Conservation (phyloP, 2,888 invertebrate genomes). For the Drosophila paracracens region DNA sequence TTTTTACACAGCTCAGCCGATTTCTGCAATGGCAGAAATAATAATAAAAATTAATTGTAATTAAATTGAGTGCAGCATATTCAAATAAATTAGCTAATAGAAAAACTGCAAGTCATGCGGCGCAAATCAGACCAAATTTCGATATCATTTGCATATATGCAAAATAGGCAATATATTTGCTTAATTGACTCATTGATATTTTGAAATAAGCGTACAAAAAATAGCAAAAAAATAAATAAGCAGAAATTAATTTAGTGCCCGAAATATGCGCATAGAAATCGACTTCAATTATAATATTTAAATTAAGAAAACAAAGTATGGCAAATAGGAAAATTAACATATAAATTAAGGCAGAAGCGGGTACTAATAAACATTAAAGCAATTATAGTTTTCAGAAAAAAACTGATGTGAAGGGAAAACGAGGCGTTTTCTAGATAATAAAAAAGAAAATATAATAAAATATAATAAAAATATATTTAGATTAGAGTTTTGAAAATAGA, state of each 20-base stretch:
- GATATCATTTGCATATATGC: not conserved
- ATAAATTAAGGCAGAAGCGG: not conserved
- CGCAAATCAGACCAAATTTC: not conserved
- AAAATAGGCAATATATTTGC: not conserved
- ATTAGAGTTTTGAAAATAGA: too few relatives aligned
- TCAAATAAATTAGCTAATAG: not conserved
- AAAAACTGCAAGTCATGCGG: not conserved
- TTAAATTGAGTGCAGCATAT: constrained; percentile 4
- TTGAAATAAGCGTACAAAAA: not conserved
- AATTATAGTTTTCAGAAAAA: not conserved
- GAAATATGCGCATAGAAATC: not conserved
- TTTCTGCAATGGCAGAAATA: not conserved
- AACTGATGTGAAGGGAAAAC: not conserved
- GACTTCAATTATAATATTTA: not conserved
- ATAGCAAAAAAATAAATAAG: not conserved
- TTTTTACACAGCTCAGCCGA: not conserved
- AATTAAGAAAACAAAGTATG: not conserved
- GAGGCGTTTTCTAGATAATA: not conserved
- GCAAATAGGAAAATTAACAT: not conserved
- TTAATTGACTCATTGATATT: not conserved
- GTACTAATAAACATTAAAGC: not conserved
- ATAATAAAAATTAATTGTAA: not conserved
- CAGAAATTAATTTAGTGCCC: not conserved
- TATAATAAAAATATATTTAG: too few relatives aligned
- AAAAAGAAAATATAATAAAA: not conserved